Conservation (phyloP, 2,113 vertebrate species). For the Procapra przewalskii region DNA sequence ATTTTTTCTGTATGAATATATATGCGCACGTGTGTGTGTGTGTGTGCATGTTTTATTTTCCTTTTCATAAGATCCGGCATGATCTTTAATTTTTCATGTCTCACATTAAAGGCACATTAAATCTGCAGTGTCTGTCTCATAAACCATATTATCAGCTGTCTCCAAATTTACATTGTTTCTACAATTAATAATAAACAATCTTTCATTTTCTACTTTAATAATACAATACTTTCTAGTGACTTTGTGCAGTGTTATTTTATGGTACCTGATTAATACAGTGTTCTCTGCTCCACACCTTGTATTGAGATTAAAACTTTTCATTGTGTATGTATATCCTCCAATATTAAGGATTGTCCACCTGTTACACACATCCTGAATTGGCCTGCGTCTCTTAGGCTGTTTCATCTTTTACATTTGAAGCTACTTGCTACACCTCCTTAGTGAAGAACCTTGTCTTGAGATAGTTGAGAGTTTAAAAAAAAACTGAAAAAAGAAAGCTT, state of each 20-base stretch:
- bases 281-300: background rate
- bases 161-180: background rate
- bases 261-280: background rate
- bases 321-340: background rate
- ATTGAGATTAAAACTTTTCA: background rate
- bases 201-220: background rate
- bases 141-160: background rate
- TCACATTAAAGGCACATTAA: slow-evolving; percentile 4
- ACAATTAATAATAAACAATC: background rate
- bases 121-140: background rate
- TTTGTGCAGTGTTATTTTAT: background rate
- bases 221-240: background rate
- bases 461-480: background rate
- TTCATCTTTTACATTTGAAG: background rate
- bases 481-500: background rate
- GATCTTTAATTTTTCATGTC: background rate
- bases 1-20: background rate
- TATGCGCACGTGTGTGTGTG: background rate
- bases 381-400: background rate
- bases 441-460: background rate
- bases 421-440: background rate
- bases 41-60: slow-evolving; percentile 10
- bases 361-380: background rate
- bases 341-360: background rate
- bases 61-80: background rate